Evolutionary conservation across 53 echinoderm and acorn worm species (phyloP), one percentile per base, ranked within the genome.

Genomic region (Temnopleurus reevesii): DNA sequence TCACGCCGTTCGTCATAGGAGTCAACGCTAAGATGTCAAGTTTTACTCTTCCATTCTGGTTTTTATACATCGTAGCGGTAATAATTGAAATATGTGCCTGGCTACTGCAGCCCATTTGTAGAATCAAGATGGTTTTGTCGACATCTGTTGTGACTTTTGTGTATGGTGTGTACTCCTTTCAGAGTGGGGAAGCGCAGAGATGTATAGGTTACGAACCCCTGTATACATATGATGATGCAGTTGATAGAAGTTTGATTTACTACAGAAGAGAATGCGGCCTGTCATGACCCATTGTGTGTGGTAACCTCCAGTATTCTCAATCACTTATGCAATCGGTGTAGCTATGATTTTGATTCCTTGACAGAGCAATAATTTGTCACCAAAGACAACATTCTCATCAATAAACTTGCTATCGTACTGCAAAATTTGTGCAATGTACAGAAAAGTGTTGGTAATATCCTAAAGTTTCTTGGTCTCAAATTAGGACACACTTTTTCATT

Each of bases 151-250:
- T 95, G 30, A 10, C 45, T 10, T 95, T 63, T 47, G 56, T 84
- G 21, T 81, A 80, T 17, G 63, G 55, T 12, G 91, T 89, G 19
- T 77, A 85, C 38, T 77, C 77, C 31, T 91, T 91, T 45, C 90
- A 79, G 54, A 93, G 66, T 56, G 66, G 80, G 18, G 77, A 33
- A 49, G 82, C 92, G 3, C 84, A 84, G 4, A 79, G 41, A 46
- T 63, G 76, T 25, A 56, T 93, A 8, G 90, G 88, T 58, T 95
- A 95, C 44, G 77, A 59, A 27, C 95, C 95, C 12, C 61, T 84
- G 33, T 95, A 89, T 45, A 76, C 86, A 7, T 91, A 91, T 46
- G 79, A 89, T 49, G 92, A 95, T 30, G 59, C 77, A 13, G 46
- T 92, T 4, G 86, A 64, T 8, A 77, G 93, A 21, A 93, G 91